Evolutionary conservation across 2,113 vertebrate genomes (phyloP), one percentile per base, ranked within the genome.

Genomic region (Reinhardtius hippoglossoides): DNA sequence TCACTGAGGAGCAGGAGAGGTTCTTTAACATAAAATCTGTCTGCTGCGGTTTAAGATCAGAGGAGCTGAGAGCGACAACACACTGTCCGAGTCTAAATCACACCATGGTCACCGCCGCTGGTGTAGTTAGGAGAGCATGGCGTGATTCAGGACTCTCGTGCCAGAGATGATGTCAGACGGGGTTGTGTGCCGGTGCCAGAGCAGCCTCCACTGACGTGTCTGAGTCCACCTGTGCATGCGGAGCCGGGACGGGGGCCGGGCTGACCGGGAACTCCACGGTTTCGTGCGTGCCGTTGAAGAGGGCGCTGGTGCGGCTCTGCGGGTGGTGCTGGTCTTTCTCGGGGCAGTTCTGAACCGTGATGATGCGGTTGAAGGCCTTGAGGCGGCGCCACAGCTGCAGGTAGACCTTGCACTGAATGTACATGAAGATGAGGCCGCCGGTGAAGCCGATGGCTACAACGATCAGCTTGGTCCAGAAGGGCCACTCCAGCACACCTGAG

Each of bases 321-420:
- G 93, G 90, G 80, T 80, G 44, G 76, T 95, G 96, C 93, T 95
- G 95, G 85, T 90, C 91, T 5, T 95, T 96, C 85, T 99, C 97
- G 1, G 98, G 98, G 89, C 97, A 99, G 93, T 99, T 98, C 82
- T 99, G 97, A 85, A 99, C 98, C 27, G 98, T 98, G 89, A 99
- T 98, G 71, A 99, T 96, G 67, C 98, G 95, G 92, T 99, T 99
- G 91, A 98, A 99, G 81, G 98, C 98, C 90, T 99, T 99, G 80
- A 99, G 89, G 84, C 98, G 94, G 82, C 96, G 95, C 98, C 98
- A 99, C 81, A 99, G 91, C 89, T 98, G 97, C 67, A 98, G 91
- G 1, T 99, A 99, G 73, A 99, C 96, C 90, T 97, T 99, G 77
- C 97, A 97, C 88, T 99, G 98, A 68, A 99, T 96, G 0, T 98